Conservation (phyloP, 2,797 vertebrate species). For the Halcyon badia region DNA sequence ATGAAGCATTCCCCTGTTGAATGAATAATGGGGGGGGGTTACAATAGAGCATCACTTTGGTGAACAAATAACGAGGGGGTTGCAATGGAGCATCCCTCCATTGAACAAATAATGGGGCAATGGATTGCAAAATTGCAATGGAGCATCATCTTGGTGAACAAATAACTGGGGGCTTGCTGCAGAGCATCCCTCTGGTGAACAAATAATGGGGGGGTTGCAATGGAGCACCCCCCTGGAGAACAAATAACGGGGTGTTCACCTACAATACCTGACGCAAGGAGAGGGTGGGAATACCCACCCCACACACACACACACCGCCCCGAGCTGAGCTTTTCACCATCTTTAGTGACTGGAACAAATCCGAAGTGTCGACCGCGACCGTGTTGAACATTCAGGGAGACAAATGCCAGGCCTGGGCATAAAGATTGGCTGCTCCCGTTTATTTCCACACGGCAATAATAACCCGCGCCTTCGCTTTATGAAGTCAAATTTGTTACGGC, state of each 20-base stretch:
- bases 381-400: conserved; percentile 39
- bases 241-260: accelerated
- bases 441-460: conserved; percentile 73
- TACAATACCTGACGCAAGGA: not conserved
- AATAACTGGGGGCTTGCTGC: not conserved
- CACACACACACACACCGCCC: not conserved
- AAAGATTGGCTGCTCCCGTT: conserved; percentile 37
- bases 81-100: accelerated
- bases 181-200: not conserved
- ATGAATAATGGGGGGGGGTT: not conserved
- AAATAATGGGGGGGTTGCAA: not conserved
- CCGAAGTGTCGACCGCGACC: conserved; percentile 50
- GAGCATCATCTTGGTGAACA: not conserved
- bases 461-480: conserved; percentile 47
- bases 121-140: not conserved
- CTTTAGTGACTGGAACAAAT: conserved; percentile 73
- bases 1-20: too few species aligned
- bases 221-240: accelerated
- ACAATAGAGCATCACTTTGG: not conserved
- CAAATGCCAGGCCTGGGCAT: not conserved
- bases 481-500: conserved; percentile 76
- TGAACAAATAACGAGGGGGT: not conserved
- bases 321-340: not conserved
- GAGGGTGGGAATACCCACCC: not conserved
- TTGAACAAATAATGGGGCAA: not conserved